Base-by-base conservation (phyloP, 2,113 vertebrate species). In the Australoheros scitulus region DNA sequence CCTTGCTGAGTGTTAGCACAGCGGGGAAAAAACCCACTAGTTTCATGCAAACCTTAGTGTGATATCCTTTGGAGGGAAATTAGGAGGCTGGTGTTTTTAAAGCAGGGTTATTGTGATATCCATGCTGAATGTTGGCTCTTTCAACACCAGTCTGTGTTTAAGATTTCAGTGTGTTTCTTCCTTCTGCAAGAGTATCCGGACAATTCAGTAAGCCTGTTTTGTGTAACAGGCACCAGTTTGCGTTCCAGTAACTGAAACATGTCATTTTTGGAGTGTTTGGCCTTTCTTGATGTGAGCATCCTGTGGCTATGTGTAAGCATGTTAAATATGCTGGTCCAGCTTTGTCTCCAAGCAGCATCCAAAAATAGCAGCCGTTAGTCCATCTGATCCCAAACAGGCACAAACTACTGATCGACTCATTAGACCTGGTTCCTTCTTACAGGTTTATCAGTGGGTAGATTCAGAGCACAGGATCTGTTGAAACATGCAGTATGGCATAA, bases 181-280 rank as follows among this genome's bases (percentile, higher is more conserved):
- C 13, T 26, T 68, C 22, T 47, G 1, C 17, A 1, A 47, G n/a
- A 65, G 41, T 24, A 47, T 68, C 41, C 63, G 38, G 5, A 14
- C 4, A 47, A 18, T 8, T 11, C 14, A 0, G 22, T 47, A 47
- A 43, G 7, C 38, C 22, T 47, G 22, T 38, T 47, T 47, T 26
- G 38, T 10, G 24, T 47, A 47, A 47, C 22, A 26, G 64, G 38
- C 0, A 18, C 26, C 50, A 47, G 8, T 68, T 47, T 47, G 38
- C 2, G 17, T 22, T 5, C 14, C 14, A 68, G 0, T 26, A 15
- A 11, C 64, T 47, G 8, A 47, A 47, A 18, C 38, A 6, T 18
- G 8, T 65, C 0, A 6, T 68, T 47, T 47, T 1, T 68, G 38
- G 47, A 47, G 38, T 4, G 6, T 68, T 29, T 47, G 41, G 8